Evolutionary conservation across 1,140 invertebrate genomes (phyloP).

Genomic region (Tyrophagus putrescentiae): DNA sequence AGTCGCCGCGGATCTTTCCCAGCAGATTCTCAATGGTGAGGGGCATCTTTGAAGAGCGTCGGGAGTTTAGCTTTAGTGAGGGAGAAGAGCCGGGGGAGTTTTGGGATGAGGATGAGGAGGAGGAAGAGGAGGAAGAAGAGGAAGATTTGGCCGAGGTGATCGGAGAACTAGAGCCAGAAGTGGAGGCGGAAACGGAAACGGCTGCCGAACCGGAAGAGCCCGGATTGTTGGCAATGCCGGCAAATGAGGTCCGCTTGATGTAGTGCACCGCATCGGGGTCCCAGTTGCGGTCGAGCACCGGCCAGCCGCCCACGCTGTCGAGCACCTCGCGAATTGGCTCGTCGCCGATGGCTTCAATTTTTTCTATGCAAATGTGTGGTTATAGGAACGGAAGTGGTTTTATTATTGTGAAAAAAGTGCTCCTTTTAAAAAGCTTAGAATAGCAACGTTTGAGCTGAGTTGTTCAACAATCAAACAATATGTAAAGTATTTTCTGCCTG

Average conservation of each 20-base stretch:
- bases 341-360: conserved; percentile 41
- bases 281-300: conserved; percentile 63
- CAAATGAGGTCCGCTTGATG: not conserved
- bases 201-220: not conserved
- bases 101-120: not conserved
- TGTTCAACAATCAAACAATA: too few relatives aligned
- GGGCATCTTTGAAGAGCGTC: conserved; percentile 5
- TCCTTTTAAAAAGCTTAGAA: too few relatives aligned
- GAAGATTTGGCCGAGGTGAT: not conserved
- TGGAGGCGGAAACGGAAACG: not conserved
- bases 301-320: conserved; percentile 67
- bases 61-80: not conserved
- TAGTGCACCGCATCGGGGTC: conserved; percentile 33
- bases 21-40: conserved; percentile 31
- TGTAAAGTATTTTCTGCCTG: too few relatives aligned
- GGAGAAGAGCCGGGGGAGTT: not conserved
- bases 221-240: not conserved
- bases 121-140: not conserved
- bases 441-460: too few relatives aligned
- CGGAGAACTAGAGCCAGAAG: too few relatives aligned
- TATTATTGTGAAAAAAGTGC: not conserved
- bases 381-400: too few relatives aligned
- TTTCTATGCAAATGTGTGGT: too few relatives aligned
- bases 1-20: conserved; percentile 50
- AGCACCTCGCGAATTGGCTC: conserved; percentile 53